Evolutionary conservation across 2,113 vertebrate species (phyloP).

Genomic region (Tonatia bakeri): DNA sequence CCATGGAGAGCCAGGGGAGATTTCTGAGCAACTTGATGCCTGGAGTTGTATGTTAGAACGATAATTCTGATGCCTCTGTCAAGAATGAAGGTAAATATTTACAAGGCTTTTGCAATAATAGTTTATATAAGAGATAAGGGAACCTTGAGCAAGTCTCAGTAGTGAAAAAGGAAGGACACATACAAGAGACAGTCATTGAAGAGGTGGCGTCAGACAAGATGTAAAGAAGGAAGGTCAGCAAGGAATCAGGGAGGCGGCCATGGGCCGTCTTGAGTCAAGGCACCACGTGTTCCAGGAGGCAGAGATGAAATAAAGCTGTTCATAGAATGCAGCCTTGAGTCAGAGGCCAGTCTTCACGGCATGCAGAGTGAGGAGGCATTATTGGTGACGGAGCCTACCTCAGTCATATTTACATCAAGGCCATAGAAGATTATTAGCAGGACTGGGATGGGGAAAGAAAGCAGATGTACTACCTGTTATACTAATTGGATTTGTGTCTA

Average conservation of each 20-base stretch:
- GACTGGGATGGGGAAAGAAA: neutral
- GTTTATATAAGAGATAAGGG: neutral
- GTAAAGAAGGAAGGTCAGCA: neutral
- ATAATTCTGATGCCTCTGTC: neutral
- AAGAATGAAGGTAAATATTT: neutral
- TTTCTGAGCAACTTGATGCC: neutral
- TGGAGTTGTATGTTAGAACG: neutral
- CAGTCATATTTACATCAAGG: neutral
- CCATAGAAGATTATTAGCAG: neutral
- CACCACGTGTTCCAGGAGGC: neutral
- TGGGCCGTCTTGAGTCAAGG: neutral
- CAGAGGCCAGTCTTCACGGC: neutral
- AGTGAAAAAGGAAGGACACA: neutral
- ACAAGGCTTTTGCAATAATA: neutral
- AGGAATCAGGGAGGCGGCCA: neutral
- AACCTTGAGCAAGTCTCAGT: neutral
- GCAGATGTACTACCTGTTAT: rapidly evolving
- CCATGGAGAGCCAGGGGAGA: neutral
- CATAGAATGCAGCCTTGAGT: neutral
- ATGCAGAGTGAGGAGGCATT: neutral
- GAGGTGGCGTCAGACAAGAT: neutral
- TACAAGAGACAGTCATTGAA: neutral
- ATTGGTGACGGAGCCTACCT: neutral
- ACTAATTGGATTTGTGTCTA: neutral
- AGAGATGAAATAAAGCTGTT: neutral